Percentiles rank a stretch among this genome's conserved stretches.
Evolutionary conservation across 2,797 vertebrate genomes (phyloP).

Genomic region (Loriculus beryllinus): DNA sequence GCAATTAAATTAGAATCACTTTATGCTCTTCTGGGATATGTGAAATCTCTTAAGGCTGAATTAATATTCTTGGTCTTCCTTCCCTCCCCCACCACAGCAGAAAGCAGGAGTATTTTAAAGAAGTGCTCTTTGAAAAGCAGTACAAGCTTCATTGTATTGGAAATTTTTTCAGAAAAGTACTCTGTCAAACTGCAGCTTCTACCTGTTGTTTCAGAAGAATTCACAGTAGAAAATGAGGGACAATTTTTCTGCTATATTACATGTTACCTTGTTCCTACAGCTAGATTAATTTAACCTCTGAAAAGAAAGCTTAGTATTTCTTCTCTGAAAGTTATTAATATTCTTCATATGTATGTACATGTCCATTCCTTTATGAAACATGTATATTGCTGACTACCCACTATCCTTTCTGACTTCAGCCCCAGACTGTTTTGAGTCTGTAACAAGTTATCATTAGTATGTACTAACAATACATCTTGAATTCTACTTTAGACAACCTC

Average conservation of each 20-base stretch:
- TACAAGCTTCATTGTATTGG: background rate
- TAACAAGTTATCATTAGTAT: fast-evolving
- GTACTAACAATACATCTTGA: background rate
- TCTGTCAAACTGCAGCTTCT: background rate
- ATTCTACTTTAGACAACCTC: background rate
- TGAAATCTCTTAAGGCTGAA: constrained; percentile 4
- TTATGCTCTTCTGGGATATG: background rate
- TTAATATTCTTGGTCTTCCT: background rate
- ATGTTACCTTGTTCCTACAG: background rate
- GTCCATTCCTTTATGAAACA: background rate
- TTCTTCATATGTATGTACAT: background rate
- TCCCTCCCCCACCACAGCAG: background rate
- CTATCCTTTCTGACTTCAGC: background rate
- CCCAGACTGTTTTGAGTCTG: background rate
- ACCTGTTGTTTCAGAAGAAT: background rate
- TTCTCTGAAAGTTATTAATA: background rate
- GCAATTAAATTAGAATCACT: constrained; percentile 28
- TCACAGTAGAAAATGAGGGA: background rate
- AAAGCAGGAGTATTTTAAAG: background rate
- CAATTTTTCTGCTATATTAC: background rate
- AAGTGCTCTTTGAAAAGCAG: background rate
- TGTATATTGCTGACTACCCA: background rate
- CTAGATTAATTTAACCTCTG: background rate
- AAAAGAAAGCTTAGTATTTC: background rate
- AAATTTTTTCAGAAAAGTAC: background rate